phyloP scores from a whole-genome alignment of 2,888 invertebrate species.

The Mythimna lalbum region DNA sequence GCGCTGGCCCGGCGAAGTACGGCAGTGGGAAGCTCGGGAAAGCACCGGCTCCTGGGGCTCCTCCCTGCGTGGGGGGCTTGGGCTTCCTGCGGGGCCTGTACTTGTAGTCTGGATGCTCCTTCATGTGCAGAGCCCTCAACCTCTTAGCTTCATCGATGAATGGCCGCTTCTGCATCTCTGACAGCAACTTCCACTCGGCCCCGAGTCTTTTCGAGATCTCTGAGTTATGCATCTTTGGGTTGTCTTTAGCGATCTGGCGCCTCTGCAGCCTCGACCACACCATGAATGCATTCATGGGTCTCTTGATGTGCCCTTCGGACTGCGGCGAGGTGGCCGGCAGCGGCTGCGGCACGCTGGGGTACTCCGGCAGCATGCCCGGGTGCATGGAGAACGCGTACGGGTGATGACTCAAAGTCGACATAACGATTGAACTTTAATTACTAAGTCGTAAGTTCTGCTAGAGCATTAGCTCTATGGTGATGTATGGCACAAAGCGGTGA shows the following conservation, averaged over 20 bases:
- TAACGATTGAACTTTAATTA: slow-evolving; percentile 70
- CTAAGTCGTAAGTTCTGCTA: slow-evolving; percentile 72
- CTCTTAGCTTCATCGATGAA: slow-evolving; percentile 99
- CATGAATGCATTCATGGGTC: slow-evolving; percentile 99
- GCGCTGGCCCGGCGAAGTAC: slow-evolving; percentile 92
- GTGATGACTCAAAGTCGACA: slow-evolving; percentile 89
- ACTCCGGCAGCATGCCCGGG: slow-evolving; percentile 87
- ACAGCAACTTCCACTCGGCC: slow-evolving; percentile 97
- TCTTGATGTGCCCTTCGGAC: slow-evolving; percentile 96
- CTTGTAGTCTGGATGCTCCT: slow-evolving; percentile 97
- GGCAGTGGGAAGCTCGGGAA: slow-evolving; percentile 92
- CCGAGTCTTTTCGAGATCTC: slow-evolving; percentile 98
- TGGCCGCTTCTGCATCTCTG: slow-evolving; percentile 96
- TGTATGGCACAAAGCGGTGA: slow-evolving; percentile 86
- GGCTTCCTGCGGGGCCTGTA: slow-evolving; percentile 96
- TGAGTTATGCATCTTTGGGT: slow-evolving; percentile 97
- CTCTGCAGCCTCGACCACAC: slow-evolving; percentile 98
- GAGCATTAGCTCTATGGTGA: slow-evolving; percentile 80
- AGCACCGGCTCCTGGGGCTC: slow-evolving; percentile 86
- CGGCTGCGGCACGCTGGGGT: slow-evolving; percentile 84
- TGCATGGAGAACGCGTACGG: slow-evolving; percentile 90
- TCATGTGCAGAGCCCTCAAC: slow-evolving; percentile 96
- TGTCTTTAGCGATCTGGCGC: slow-evolving; percentile 97
- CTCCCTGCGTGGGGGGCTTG: slow-evolving; percentile 92
- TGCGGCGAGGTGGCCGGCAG: slow-evolving; percentile 87